A percentile compares a stretch with the other conserved stretches of the same genome.
phyloP scores from a whole-genome alignment of 2,888 invertebrate species.

The Cheilosia scutellata region DNA sequence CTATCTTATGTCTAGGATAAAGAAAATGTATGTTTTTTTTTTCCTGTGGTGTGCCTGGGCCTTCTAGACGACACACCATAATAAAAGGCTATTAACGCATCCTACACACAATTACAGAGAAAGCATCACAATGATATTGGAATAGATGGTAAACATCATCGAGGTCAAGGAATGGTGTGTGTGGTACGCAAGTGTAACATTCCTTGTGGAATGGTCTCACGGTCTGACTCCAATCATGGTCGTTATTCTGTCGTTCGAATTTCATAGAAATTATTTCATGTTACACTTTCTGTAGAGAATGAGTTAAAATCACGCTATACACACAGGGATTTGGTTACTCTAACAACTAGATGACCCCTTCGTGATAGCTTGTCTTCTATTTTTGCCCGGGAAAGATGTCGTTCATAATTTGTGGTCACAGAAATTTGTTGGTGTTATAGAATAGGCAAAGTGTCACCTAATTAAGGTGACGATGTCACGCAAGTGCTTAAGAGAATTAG shows the following conservation, averaged over 20 bases:
- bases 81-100: conserved; percentile 53
- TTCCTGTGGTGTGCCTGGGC: background rate
- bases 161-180: conserved; percentile 40
- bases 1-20: conserved; percentile 14
- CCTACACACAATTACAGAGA: conserved; percentile 46
- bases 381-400: conserved; percentile 55
- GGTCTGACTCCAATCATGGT: conserved; percentile 35
- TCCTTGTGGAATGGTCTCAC: conserved; percentile 48
- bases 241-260: conserved; percentile 19
- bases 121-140: conserved; percentile 8
- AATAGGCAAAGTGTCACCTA: conserved; percentile 69
- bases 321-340: conserved; percentile 2
- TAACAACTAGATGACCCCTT: conserved; percentile 61
- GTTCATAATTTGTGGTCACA: conserved; percentile 70
- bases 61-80: background rate
- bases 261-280: conserved; percentile 62
- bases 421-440: conserved; percentile 68
- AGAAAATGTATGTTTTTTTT: background rate
- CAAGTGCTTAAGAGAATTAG: conserved; percentile 56
- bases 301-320: conserved; percentile 55
- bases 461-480: conserved; percentile 69
- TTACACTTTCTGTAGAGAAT: conserved; percentile 63
- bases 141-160: conserved; percentile 26
- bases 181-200: conserved; percentile 30
- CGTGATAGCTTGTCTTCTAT: conserved; percentile 66